A percentile compares a stretch with the other conserved stretches of the same genome.
Conservation (phyloP, 2,113 vertebrate genomes). For the rabbit (Oryctolagus cuniculus) region DNA sequence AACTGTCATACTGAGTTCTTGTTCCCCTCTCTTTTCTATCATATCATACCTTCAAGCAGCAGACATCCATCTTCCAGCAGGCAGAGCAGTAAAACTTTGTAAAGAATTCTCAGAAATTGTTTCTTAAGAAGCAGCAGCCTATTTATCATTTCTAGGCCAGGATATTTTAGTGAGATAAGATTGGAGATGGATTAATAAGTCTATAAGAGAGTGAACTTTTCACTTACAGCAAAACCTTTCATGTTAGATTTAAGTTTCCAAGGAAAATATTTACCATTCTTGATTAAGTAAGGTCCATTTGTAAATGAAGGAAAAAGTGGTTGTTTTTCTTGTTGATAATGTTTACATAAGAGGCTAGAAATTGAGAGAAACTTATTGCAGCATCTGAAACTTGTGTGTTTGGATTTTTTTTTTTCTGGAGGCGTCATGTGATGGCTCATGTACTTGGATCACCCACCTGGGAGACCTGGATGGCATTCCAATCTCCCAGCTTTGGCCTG, state of each 20-base stretch:
- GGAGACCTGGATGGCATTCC: too few relatives aligned
- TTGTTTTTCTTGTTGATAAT: background rate
- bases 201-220: background rate
- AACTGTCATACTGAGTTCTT: background rate
- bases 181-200: background rate
- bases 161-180: background rate
- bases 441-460: too few relatives aligned
- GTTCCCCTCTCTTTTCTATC: background rate
- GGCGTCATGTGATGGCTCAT: too few relatives aligned
- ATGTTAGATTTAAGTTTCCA: background rate
- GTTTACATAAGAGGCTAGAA: background rate
- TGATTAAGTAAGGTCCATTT: background rate
- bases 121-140: background rate
- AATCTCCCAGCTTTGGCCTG: too few relatives aligned
- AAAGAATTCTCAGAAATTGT: background rate
- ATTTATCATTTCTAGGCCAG: background rate
- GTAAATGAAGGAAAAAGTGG: background rate
- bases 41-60: background rate
- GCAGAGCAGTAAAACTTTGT: background rate
- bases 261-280: slow-evolving; percentile 6
- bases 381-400: background rate
- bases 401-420: too few relatives aligned
- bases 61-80: background rate
- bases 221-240: background rate
- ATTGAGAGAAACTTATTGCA: background rate